phyloP scores from a whole-genome alignment of 2,888 invertebrate species.

The Dilophus febrilis region DNA sequence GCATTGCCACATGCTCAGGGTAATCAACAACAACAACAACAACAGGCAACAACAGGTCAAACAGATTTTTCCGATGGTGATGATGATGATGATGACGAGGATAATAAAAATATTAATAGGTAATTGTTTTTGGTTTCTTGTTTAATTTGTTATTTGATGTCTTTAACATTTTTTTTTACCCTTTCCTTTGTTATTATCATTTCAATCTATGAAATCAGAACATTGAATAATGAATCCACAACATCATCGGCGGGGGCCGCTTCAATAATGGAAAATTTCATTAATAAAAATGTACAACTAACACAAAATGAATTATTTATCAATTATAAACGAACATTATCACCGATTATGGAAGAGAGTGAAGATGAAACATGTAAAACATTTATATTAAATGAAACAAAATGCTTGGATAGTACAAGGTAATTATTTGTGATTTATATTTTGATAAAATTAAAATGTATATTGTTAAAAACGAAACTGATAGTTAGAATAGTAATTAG shows the following conservation, averaged over 20 bases:
- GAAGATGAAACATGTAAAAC: conserved; percentile 16
- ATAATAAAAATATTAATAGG: background rate
- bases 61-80: conserved; percentile 13
- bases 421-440: conserved; percentile 1
- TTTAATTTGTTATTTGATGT: background rate
- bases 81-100: conserved; percentile 8
- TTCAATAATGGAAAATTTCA: no score
- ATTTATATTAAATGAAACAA: conserved; percentile 14
- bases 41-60: conserved; percentile 4
- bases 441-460: no score
- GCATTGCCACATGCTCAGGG: conserved; percentile 12
- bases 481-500: no score
- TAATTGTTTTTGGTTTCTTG: background rate
- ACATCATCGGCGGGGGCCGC: no score
- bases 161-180: no score
- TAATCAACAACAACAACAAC: no score
- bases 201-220: no score
- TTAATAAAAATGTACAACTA: no score
- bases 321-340: conserved; percentile 14
- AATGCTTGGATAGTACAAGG: conserved; percentile 15
- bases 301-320: conserved; percentile 13
- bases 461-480: no score
- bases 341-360: conserved; percentile 15
- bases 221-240: no score
- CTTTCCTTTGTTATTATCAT: no score